phyloP scores from a whole-genome alignment of 1,140 invertebrate species.

The Antheraea mylitta region DNA sequence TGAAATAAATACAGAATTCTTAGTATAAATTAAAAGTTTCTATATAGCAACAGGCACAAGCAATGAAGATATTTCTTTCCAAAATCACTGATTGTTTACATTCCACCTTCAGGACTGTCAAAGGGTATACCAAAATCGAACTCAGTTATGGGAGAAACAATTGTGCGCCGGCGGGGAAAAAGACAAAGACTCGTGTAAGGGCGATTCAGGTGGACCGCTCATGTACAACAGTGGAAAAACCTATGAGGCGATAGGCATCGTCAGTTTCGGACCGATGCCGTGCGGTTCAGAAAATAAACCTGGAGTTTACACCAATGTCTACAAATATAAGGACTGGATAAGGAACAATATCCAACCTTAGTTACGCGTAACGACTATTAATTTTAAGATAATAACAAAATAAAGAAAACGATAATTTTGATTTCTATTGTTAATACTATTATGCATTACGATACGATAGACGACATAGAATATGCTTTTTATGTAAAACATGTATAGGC shows the following conservation, averaged over 20 bases:
- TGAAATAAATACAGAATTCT: too few species aligned
- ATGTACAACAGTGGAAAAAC: constrained; percentile 67
- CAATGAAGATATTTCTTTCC: too few species aligned
- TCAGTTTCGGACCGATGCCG: constrained; percentile 80
- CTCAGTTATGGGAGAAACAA: constrained; percentile 52
- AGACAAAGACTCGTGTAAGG: constrained; percentile 64
- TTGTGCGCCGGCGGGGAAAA: constrained; percentile 56
- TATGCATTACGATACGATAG: too few species aligned
- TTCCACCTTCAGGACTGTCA: constrained; percentile 73
- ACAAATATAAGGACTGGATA: constrained; percentile 77
- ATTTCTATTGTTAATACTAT: too few species aligned
- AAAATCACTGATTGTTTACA: too few species aligned
- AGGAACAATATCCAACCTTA: constrained; percentile 18
- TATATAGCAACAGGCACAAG: too few species aligned
- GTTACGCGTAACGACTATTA: background rate
- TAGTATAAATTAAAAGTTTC: too few species aligned
- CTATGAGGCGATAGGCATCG: constrained; percentile 74
- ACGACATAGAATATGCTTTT: too few species aligned
- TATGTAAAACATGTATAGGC: too few species aligned
- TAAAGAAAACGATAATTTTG: too few species aligned
- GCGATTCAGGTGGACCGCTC: constrained; percentile 80
- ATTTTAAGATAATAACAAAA: too few species aligned
- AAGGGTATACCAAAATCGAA: constrained; percentile 61
- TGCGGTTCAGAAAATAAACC: constrained; percentile 80
- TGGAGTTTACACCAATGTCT: constrained; percentile 82